Evolutionary conservation across 1,140 invertebrate species (phyloP).

Genomic region (Diabrotica undecimpunctata): DNA sequence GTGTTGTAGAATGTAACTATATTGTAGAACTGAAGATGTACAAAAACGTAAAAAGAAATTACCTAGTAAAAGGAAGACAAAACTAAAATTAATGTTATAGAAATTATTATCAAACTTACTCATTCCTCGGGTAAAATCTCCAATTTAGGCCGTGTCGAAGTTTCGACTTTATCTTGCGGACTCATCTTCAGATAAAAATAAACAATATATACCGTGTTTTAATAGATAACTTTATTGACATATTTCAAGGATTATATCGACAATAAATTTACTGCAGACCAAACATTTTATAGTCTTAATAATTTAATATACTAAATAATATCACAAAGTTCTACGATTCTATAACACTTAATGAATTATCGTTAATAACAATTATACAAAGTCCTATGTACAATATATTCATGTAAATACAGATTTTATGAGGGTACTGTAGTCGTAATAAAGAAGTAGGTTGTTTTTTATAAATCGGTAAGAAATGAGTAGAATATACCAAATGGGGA

Average conservation of each 20-base stretch:
- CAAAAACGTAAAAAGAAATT: too few relatives aligned
- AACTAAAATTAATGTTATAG: too few relatives aligned
- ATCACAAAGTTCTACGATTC: conserved; percentile 20
- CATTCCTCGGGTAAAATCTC: too few relatives aligned
- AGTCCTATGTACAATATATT: conserved; percentile 7
- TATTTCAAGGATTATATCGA: neutral
- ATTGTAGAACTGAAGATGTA: too few relatives aligned
- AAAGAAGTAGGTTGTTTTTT: neutral
- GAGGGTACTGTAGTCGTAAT: neutral
- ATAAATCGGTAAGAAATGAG: conserved; percentile 4
- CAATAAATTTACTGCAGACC: neutral
- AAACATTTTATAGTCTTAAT: conserved; percentile 9
- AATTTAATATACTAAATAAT: conserved; percentile 15
- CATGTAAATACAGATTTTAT: conserved; percentile 4
- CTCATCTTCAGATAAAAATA: too few relatives aligned
- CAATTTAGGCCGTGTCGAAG: too few relatives aligned
- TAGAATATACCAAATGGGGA: neutral
- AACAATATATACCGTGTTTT: neutral
- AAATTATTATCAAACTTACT: too few relatives aligned
- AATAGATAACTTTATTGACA: neutral
- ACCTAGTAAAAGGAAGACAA: too few relatives aligned
- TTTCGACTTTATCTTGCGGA: too few relatives aligned
- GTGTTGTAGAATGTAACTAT: too few relatives aligned
- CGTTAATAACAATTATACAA: conserved; percentile 17
- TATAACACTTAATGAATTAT: conserved; percentile 20